Conservation (phyloP, 2,797 vertebrate species). For the Florisuga fusca region DNA sequence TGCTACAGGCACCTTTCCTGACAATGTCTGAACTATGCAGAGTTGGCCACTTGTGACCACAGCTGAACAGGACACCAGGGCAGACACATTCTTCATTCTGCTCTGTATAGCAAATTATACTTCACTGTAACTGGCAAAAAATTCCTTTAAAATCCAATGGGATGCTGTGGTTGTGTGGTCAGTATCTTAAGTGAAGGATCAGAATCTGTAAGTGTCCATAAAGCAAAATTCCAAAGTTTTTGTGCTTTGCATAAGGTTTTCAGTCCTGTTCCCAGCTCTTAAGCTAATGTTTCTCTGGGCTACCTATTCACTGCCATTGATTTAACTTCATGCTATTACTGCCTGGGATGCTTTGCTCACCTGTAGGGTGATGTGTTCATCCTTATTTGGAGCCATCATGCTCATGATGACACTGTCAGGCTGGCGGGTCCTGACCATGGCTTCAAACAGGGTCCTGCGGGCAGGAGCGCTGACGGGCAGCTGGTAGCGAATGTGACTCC, state of each 20-base stretch:
- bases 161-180: neutral
- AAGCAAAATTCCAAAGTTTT: neutral
- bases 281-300: neutral
- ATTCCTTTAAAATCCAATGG: neutral
- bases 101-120: neutral
- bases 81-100: neutral
- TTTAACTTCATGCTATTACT: neutral
- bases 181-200: neutral
- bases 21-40: neutral
- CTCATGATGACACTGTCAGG: slow-evolving; percentile 82
- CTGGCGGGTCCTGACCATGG: slow-evolving; percentile 88
- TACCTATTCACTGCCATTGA: neutral
- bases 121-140: neutral
- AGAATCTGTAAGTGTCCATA: neutral
- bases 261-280: neutral
- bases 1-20: neutral
- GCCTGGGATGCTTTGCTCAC: slow-evolving; percentile 67
- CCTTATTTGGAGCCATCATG: slow-evolving; percentile 83
- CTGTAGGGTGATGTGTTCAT: slow-evolving; percentile 87
- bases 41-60: fast-evolving
- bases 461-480: slow-evolving; percentile 73
- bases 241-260: neutral
- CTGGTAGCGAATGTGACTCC: slow-evolving; percentile 85
- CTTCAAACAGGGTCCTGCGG: slow-evolving; percentile 83
- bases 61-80: neutral